phyloP scores from a whole-genome alignment of 2,888 invertebrate genomes.

The Penaeus monodon region DNA sequence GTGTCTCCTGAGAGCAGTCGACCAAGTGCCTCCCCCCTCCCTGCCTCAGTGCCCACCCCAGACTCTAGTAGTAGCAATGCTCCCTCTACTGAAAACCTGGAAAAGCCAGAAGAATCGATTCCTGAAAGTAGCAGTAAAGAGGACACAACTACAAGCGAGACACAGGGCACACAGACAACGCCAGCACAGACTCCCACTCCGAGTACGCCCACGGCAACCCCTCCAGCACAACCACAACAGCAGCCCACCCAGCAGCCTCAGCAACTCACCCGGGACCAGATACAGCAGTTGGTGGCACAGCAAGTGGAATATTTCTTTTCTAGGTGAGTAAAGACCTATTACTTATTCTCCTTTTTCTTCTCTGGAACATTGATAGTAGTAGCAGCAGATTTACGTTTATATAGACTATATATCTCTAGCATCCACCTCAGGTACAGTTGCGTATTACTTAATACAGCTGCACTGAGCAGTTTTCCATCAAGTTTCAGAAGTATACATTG shows the following conservation, averaged over 20 bases:
- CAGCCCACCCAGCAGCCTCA: constrained; percentile 68
- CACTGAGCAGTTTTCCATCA: too few relatives aligned
- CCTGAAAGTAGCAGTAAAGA: constrained; percentile 6
- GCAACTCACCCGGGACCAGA: constrained; percentile 78
- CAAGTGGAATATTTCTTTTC: constrained; percentile 93
- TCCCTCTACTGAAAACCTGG: background rate
- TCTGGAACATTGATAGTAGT: too few relatives aligned
- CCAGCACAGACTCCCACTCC: constrained; percentile 46
- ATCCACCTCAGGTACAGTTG: too few relatives aligned
- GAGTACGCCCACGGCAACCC: constrained; percentile 65
- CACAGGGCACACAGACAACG: constrained; percentile 51
- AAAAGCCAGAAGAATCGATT: background rate
- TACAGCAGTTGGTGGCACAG: constrained; percentile 82
- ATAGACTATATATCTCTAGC: too few relatives aligned
- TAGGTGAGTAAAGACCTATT: constrained; percentile 74
- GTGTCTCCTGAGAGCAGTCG: constrained; percentile 34
- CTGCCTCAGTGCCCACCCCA: constrained; percentile 19
- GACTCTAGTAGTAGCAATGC: constrained; percentile 6
- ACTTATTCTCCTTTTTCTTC: too few relatives aligned
- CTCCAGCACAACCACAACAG: constrained; percentile 68
- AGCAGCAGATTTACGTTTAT: too few relatives aligned
- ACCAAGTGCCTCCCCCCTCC: constrained; percentile 38
- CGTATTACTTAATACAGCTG: too few relatives aligned
- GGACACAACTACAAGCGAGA: constrained; percentile 34
- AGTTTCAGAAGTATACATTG: too few relatives aligned